Percentiles rank a stretch among this genome's conserved stretches.
These are phyloP conservation scores for Andrena trimmerana DNA, from an alignment of 2,888 invertebrate species.

Conservation along the genomic window DNA sequence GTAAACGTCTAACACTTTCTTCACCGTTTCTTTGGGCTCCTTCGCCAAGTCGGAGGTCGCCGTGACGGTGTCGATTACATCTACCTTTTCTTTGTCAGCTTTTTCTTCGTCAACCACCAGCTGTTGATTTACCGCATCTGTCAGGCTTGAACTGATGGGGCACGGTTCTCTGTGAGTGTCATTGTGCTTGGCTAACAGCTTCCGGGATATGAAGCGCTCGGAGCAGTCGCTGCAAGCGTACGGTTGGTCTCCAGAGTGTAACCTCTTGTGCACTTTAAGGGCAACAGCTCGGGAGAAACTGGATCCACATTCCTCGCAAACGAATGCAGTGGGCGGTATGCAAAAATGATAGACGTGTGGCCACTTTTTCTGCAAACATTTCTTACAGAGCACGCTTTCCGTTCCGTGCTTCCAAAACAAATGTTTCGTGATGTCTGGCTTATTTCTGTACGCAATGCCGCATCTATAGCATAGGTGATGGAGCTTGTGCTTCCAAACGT, in stretches of 20 bases:
- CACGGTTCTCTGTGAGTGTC: conserved; percentile 87
- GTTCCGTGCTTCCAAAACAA: conserved; percentile 97
- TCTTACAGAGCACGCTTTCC: conserved; percentile 94
- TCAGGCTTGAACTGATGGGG: conserved; percentile 18
- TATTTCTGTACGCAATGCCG: conserved; percentile 94
- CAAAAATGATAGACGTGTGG: conserved; percentile 97
- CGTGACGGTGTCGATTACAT: conserved; percentile 14
- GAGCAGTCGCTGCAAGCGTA: conserved; percentile 91
- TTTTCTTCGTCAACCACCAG: conserved; percentile 40
- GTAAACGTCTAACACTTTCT: conserved; percentile 87
- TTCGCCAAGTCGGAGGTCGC: conserved; percentile 53
- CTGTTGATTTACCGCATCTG: conserved; percentile 68
- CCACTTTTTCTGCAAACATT: conserved; percentile 95
- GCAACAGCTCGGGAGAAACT: conserved; percentile 92
- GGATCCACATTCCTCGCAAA: conserved; percentile 93
- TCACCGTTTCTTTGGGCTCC: conserved; percentile 73
- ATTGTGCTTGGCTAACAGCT: conserved; percentile 91
- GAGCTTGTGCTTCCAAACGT: conserved; percentile 96
- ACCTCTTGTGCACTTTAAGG: conserved; percentile 93
- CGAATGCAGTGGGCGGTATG: conserved; percentile 91
- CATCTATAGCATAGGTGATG: conserved; percentile 95
- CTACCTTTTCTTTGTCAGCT: conserved; percentile 38
- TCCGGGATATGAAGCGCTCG: conserved; percentile 93
- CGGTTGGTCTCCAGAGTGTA: conserved; percentile 90
- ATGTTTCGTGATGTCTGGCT: conserved; percentile 95